Evolutionary conservation across 2,113 vertebrate genomes (phyloP).

Genomic region (crab-eating macaque (Macaca fascicularis)): DNA sequence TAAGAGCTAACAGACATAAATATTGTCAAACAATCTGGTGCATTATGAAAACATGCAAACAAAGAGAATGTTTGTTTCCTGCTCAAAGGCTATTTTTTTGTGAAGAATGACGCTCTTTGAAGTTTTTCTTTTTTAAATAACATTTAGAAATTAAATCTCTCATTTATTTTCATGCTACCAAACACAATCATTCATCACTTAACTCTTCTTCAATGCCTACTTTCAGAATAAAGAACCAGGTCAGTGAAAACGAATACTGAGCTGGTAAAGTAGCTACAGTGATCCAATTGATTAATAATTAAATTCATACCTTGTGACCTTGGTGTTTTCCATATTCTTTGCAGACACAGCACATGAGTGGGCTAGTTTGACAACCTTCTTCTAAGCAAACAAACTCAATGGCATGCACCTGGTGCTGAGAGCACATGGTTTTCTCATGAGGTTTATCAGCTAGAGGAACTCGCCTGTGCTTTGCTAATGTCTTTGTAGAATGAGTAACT

Average conservation of each 20-base stretch:
- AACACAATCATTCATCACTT: background rate
- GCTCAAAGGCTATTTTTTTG: slow-evolving; percentile 6
- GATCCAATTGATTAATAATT: background rate
- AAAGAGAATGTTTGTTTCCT: slow-evolving; percentile 25
- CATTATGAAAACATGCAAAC: slow-evolving; percentile 31
- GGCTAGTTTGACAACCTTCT: slow-evolving; percentile 93
- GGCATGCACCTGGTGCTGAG: slow-evolving; percentile 97
- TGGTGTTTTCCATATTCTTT: slow-evolving; percentile 99
- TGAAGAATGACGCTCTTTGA: slow-evolving; percentile 24
- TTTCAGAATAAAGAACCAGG: background rate
- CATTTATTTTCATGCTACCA: slow-evolving; percentile 14
- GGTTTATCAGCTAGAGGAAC: slow-evolving; percentile 98
- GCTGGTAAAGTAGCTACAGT: background rate
- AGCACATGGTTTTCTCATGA: slow-evolving; percentile 97
- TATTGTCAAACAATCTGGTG: slow-evolving; percentile 10
- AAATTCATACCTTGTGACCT: slow-evolving; percentile 93
- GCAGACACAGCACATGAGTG: slow-evolving; percentile 99
- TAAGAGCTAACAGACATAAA: background rate
- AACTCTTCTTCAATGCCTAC: slow-evolving; percentile 1
- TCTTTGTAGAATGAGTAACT: slow-evolving; percentile 97
- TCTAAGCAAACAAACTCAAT: slow-evolving; percentile 99
- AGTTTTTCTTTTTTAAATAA: background rate
- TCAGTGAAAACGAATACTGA: background rate
- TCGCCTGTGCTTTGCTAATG: slow-evolving; percentile 95
- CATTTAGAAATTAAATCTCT: slow-evolving; percentile 42